Conservation (phyloP, 1,140 invertebrate genomes). For the Cepaea nemoralis region DNA sequence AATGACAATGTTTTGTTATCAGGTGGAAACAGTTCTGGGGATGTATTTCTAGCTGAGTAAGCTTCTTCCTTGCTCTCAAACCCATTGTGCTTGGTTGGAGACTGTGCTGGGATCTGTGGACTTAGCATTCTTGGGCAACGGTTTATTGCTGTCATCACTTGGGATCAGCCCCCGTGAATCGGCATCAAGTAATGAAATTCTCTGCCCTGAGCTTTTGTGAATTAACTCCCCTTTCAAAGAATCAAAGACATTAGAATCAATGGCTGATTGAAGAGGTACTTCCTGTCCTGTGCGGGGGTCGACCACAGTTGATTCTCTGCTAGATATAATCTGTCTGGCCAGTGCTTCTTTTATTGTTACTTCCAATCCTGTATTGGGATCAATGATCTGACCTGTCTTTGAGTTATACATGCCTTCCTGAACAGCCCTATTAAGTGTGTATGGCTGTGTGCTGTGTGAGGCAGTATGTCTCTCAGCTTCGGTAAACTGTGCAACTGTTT, state of each 20-base stretch:
- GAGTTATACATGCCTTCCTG: slow-evolving; percentile 48
- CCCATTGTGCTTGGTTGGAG: slow-evolving; percentile 4
- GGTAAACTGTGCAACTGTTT: slow-evolving; percentile 27
- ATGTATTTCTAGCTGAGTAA: slow-evolving; percentile 38
- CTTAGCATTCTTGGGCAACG: background rate
- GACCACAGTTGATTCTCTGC: slow-evolving; percentile 56
- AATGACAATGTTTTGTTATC: slow-evolving; percentile 58
- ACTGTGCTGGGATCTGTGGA: background rate
- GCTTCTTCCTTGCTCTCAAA: slow-evolving; percentile 26
- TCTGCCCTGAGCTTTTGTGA: slow-evolving; percentile 57
- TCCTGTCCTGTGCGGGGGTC: slow-evolving; percentile 72
- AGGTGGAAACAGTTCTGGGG: slow-evolving; percentile 37
- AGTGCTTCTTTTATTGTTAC: slow-evolving; percentile 64
- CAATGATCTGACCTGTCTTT: slow-evolving; percentile 76
- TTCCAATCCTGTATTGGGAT: slow-evolving; percentile 75
- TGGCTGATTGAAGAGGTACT: slow-evolving; percentile 85
- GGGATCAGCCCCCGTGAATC: slow-evolving; percentile 63
- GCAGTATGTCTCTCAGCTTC: background rate
- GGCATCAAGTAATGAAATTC: slow-evolving; percentile 63
- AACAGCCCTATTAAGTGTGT: slow-evolving; percentile 54
- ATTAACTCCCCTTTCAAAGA: slow-evolving; percentile 81
- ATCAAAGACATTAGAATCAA: slow-evolving; percentile 88
- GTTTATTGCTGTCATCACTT: slow-evolving; percentile 22
- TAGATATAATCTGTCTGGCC: slow-evolving; percentile 58
- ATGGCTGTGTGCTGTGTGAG: background rate